Percentiles rank a stretch among this genome's conserved stretches.
These are phyloP conservation scores for Colistium nudipinnis DNA, from an alignment of 2,113 vertebrate genomes.

Conservation along the genomic window DNA sequence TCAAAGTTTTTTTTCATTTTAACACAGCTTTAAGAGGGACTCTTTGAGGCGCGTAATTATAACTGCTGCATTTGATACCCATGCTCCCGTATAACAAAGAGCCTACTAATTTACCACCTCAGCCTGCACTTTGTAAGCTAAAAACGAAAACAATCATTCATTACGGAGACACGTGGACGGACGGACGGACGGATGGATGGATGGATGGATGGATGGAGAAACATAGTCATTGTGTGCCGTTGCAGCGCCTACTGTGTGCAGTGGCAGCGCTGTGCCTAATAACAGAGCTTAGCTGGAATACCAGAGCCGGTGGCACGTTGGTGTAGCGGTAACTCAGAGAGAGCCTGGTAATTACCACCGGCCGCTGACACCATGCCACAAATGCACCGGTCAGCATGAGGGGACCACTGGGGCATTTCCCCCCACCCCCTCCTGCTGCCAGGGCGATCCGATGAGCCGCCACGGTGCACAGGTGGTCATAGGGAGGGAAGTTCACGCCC, in stretches of 20 bases:
- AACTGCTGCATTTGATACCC: slow-evolving; percentile 31
- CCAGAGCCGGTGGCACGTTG: slow-evolving; percentile 67
- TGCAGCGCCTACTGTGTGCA: slow-evolving; percentile 42
- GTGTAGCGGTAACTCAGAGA: slow-evolving; percentile 67
- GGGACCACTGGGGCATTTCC: slow-evolving; percentile 32
- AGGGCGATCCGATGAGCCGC: slow-evolving; percentile 38
- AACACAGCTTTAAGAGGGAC: slow-evolving; percentile 19
- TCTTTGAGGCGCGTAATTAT: slow-evolving; percentile 38
- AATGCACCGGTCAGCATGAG: slow-evolving; percentile 64
- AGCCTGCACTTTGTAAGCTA: slow-evolving; percentile 43
- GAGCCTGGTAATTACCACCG: slow-evolving; percentile 74
- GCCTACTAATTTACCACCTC: slow-evolving; percentile 45
- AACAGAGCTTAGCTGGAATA: slow-evolving; percentile 75
- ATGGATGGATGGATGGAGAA: slow-evolving; percentile 2
- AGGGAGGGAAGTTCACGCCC: background rate
- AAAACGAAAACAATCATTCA: slow-evolving; percentile 35
- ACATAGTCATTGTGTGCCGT: slow-evolving; percentile 30
- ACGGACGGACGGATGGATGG: background rate
- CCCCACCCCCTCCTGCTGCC: slow-evolving; percentile 26
- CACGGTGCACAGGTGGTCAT: background rate
- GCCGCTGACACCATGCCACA: slow-evolving; percentile 73
- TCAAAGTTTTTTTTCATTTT: slow-evolving; percentile 7
- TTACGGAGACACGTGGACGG: slow-evolving; percentile 5
- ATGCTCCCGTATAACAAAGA: slow-evolving; percentile 16
- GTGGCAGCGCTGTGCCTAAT: slow-evolving; percentile 64